Base-by-base conservation (phyloP, 1,140 invertebrate genomes). In the Maconellicoccus hirsutus region DNA sequence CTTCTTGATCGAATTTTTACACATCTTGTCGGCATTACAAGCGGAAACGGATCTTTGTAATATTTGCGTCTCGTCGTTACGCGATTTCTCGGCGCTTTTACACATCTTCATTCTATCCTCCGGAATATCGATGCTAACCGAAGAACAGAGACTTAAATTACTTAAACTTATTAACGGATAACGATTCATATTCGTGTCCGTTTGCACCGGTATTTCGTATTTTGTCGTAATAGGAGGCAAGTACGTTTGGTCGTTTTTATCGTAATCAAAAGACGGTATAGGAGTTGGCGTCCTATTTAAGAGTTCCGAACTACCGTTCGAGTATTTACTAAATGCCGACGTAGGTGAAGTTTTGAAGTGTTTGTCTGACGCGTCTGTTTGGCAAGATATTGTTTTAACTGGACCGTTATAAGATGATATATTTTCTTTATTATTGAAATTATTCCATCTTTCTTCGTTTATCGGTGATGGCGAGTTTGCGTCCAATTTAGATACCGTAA, bases 251-350 rank as follows among this genome's bases (percentile, higher is more conserved):
- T 73, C 73, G 42, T 71, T 70, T 59, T 75, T 70, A 0, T 29
- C 69, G 22, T 70, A 75, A 71, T 74, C 74, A 27, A 69, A 69
- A 71, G 63, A 70, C 71, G 61, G 70, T 72, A 72, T 75, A 73
- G 2, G 78, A 74, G 71, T 77, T 72, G 26, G 77, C 76, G n/a
- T 78, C 76, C 76, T 71, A 76, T 76, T 75, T 77, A 77, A 70
- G 79, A 77, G 8, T 78, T 78, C 42, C 79, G 71, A 61, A 72
- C 73, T 16, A 78, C 52, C 52, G 16, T 59, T 22, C 70, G 66
- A 76, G 75, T 80, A 82, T 77, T 79, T 79, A 4, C 76, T 77
- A 73, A 81, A 83, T 8, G 82, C 81, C 19, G 80, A 82, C 70
- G 79, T 78, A 27, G 78, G 78, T 71, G 81, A 78, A 19, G 52